Conservation (phyloP, 2,797 vertebrate species). For the Cossypha caffra region DNA sequence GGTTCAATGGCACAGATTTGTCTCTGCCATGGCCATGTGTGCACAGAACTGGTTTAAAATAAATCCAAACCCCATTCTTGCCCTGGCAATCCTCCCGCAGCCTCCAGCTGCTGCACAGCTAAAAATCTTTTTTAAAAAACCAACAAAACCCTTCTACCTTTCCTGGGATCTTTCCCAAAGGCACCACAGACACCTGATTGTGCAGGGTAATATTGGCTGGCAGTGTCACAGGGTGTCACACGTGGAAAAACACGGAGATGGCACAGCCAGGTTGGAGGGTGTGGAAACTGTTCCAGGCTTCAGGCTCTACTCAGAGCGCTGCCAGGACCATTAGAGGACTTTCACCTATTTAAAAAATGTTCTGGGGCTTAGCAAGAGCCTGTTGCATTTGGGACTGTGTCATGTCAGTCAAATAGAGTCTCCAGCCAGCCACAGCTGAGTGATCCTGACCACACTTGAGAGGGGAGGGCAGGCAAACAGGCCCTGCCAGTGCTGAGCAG, state of each 20-base stretch:
- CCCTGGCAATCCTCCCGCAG: not conserved
- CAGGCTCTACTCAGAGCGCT: not conserved
- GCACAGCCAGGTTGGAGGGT: not conserved
- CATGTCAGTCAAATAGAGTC: not conserved
- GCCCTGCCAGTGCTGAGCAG: not conserved
- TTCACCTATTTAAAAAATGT: not conserved
- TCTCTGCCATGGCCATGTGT: rapidly evolving
- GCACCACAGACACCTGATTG: not conserved
- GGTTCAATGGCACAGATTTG: not conserved
- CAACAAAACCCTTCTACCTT: not conserved
- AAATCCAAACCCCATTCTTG: not conserved
- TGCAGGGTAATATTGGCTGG: rapidly evolving
- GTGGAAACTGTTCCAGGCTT: not conserved
- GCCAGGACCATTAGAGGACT: not conserved
- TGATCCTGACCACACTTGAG: rapidly evolving
- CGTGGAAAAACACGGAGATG: not conserved
- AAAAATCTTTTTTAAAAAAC: not conserved
- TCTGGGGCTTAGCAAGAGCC: not conserved
- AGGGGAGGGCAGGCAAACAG: not conserved
- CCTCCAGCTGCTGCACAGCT: not conserved
- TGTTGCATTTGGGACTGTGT: not conserved
- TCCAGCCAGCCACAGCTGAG: not conserved
- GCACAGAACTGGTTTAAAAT: not conserved
- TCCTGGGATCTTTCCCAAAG: not conserved
- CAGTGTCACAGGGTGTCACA: not conserved